Percentiles rank a stretch among this genome's conserved stretches.
These are phyloP conservation scores for Thalassophryne amazonica DNA, from an alignment of 2,797 vertebrate species.

Conservation along the genomic window DNA sequence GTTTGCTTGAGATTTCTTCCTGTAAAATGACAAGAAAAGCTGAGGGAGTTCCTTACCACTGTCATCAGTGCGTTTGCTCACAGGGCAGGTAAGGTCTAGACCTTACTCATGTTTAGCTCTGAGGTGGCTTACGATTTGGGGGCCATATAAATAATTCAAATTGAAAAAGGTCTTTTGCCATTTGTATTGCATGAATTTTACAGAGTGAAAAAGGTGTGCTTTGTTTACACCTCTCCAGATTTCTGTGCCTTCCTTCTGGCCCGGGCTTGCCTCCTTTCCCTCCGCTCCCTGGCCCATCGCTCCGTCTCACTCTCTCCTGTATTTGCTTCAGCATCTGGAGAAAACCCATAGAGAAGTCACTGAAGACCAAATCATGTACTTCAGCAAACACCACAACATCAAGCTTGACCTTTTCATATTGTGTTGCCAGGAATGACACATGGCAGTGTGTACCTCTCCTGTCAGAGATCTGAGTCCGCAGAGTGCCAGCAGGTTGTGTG, in stretches of 20 bases:
- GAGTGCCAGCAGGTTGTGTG: constrained; percentile 78
- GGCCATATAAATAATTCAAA: too few species aligned
- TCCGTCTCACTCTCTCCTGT: constrained; percentile 77
- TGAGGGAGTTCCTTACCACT: too few species aligned
- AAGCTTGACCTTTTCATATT: background rate
- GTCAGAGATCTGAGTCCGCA: constrained; percentile 62
- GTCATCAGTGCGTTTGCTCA: too few species aligned
- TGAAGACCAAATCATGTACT: constrained; percentile 9
- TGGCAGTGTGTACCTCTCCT: constrained; percentile 56
- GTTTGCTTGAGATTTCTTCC: too few species aligned
- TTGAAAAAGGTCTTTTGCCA: background rate
- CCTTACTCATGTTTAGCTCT: too few species aligned
- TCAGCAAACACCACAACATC: background rate
- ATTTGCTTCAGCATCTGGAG: constrained; percentile 73
- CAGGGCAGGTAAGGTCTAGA: too few species aligned
- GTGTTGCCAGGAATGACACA: background rate
- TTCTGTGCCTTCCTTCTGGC: constrained; percentile 74
- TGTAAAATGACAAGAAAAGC: too few species aligned
- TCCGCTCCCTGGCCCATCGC: constrained; percentile 68
- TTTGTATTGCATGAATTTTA: background rate
- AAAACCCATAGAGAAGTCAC: constrained; percentile 22
- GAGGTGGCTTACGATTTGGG: too few species aligned
- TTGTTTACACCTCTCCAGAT: constrained; percentile 65
- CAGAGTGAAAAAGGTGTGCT: background rate
- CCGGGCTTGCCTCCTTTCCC: constrained; percentile 72